Base-by-base conservation (phyloP, 2,113 vertebrate species). In the Brachionichthys hirsutus region DNA sequence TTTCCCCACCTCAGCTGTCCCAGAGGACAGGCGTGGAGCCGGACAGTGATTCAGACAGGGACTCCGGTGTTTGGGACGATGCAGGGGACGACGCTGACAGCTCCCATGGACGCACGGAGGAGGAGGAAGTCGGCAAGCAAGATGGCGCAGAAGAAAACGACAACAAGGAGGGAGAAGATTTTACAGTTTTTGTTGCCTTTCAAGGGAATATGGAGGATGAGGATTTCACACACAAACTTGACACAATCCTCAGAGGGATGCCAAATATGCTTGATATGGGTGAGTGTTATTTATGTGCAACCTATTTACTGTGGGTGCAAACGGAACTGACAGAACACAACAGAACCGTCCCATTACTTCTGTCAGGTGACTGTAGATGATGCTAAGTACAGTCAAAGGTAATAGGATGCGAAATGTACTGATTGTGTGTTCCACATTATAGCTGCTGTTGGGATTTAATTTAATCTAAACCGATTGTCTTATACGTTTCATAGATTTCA, bases 121-220 rank as follows among this genome's bases (percentile, higher is more conserved):
- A 78, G 9, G 72, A 83, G 15, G 35, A 49, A 9, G 42, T 38
- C 17, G 24, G 54, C 22, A 54, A 59, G 16, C 57, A 66, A 41
- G 62, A 77, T 61, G 70, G 15, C 59, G 70, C 15, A 34, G 14
- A 15, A 1, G 64, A 78, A 47, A 73, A 62, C 67, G 47, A 12
- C 18, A 3, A 24, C 14, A 19, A 6, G 8, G 54, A 55, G 17
- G 76, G 59, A 43, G 85, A 88, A 69, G 86, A 92, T 80, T 94
- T 93, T 49, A 97, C 91, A 0, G 94, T 99, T 64, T 98, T 96
- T 78, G 87, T 98, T 64, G 92, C 95, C 74, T 97, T 99, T 81
- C 92, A 92, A 88, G 96, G 96, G 70, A 95, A 95, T 84, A 93
- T 98, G 87, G 88, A 91, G 19, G 97, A 99, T 84, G 90, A 88